Conservation (phyloP, 53 echinoderm and acorn worm species). For the Stichopus horrens region DNA sequence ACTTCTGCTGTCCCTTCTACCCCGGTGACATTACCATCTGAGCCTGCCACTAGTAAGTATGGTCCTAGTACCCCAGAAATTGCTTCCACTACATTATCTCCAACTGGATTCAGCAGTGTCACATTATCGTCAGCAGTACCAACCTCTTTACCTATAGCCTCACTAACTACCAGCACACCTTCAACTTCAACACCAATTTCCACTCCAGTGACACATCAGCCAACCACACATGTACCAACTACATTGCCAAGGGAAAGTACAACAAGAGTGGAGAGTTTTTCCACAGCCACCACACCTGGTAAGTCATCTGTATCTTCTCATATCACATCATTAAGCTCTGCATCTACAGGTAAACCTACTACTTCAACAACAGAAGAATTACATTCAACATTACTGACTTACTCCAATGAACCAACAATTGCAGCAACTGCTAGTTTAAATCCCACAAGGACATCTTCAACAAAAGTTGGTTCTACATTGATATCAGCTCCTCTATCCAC, state of each 20-base stretch:
- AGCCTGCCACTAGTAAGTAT: too few relatives aligned
- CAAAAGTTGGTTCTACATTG: neutral
- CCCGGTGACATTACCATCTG: too few relatives aligned
- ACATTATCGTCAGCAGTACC: neutral
- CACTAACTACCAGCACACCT: neutral
- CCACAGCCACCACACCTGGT: neutral
- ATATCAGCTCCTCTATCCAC: conserved; percentile 34
- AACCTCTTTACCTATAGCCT: neutral
- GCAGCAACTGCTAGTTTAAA: neutral
- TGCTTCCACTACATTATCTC: too few relatives aligned
- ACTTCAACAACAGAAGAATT: neutral
- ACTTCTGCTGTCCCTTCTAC: too few relatives aligned
- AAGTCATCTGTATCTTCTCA: neutral
- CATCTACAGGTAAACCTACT: neutral
- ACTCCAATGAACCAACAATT: neutral
- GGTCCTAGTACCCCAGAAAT: too few relatives aligned
- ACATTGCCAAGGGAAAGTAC: neutral
- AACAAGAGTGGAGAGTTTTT: neutral
- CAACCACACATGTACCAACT: neutral
- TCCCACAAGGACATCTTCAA: neutral
- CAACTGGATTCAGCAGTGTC: neutral
- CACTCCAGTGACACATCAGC: neutral
- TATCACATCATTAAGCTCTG: neutral
- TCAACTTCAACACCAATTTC: neutral
- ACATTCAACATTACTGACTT: neutral